These are phyloP conservation scores for Bombus waltoni DNA, from an alignment of 1,140 invertebrate genomes.

Conservation along the genomic window DNA sequence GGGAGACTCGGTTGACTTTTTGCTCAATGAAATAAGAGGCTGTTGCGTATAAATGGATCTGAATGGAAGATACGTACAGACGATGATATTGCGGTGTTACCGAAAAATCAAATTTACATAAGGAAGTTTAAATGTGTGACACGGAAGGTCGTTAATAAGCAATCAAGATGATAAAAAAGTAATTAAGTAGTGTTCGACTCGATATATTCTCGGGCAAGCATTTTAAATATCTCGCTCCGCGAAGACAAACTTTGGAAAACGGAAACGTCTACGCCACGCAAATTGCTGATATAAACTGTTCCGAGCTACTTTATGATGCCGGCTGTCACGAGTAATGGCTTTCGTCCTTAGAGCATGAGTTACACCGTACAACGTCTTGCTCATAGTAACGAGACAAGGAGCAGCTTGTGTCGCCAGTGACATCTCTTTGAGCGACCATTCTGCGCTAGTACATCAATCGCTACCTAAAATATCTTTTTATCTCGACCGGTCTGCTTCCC, in stretches of 20 bases:
- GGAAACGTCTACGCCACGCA: neutral
- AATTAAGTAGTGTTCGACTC: neutral
- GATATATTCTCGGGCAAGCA: neutral
- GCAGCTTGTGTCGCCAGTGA: neutral
- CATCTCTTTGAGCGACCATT: constrained; percentile 6
- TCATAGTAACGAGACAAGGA: neutral
- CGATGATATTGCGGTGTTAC: too few species aligned
- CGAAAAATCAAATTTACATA: too few species aligned
- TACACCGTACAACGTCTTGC: constrained; percentile 6
- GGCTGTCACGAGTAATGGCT: neutral
- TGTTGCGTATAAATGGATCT: neutral
- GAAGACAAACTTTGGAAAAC: neutral
- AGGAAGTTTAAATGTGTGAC: too few species aligned
- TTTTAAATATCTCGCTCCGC: neutral
- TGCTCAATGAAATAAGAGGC: neutral
- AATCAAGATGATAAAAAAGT: neutral
- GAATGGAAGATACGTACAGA: too few species aligned
- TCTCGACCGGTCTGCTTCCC: neutral
- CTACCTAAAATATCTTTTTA: constrained; percentile 27
- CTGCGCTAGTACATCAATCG: neutral
- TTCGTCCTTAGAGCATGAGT: neutral
- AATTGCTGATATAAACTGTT: constrained; percentile 2
- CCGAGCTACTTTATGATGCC: neutral
- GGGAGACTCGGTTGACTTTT: neutral
- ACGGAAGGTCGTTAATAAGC: neutral